phyloP scores from a whole-genome alignment of 2,888 invertebrate species.

The Psylliodes chrysocephalus region DNA sequence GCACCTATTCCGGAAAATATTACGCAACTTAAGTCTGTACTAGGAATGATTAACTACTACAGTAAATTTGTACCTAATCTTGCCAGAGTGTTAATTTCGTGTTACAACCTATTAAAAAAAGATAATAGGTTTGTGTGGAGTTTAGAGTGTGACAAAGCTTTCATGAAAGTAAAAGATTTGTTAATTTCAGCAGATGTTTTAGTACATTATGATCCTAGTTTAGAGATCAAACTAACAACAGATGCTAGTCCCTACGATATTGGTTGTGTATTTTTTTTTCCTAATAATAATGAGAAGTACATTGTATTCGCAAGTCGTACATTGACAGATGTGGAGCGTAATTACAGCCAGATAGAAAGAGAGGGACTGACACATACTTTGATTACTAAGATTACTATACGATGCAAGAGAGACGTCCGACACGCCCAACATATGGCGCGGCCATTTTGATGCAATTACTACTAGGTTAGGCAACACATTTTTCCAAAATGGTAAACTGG shows the following conservation, averaged over 20 bases:
- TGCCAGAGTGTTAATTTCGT: no score
- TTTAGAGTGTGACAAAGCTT: not conserved
- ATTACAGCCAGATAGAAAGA: constrained; percentile 1
- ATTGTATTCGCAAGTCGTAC: constrained; percentile 6
- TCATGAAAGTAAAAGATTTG: not conserved
- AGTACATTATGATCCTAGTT: not conserved
- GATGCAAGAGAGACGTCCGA: no score
- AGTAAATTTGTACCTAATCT: no score
- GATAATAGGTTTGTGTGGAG: no score
- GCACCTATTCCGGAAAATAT: constrained; percentile 9
- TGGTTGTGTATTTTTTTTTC: not conserved
- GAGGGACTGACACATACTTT: no score
- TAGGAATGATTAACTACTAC: constrained; percentile 21
- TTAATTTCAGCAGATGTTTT: not conserved
- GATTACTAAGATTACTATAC: no score
- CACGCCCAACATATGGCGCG: no score
- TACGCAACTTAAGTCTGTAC: constrained; percentile 14
- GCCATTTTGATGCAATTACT: no score
- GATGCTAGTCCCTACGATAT: no score
- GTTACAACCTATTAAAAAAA: no score
- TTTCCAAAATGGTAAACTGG: no score
- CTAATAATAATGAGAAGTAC: not conserved
- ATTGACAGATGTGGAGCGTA: not conserved
- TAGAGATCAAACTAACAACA: not conserved
- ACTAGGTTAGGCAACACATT: no score